phyloP scores from a whole-genome alignment of 64 coral and sea anemone genomes.

The Actinia equina region DNA sequence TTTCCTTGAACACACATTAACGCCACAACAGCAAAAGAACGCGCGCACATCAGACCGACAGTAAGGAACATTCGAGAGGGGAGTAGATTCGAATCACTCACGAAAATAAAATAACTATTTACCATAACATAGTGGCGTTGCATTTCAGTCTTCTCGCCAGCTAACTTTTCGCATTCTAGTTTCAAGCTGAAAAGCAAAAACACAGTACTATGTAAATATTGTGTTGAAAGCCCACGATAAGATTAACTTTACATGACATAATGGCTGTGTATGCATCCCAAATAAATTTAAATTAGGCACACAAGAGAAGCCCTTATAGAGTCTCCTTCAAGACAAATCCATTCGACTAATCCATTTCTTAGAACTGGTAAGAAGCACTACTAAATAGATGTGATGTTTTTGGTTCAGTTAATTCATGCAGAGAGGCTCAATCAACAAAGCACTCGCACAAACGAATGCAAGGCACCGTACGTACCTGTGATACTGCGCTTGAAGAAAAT shows the following conservation, averaged over 20 bases:
- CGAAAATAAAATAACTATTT: constrained; percentile 20
- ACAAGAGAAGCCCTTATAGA: constrained; percentile 38
- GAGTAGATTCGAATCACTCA: background rate
- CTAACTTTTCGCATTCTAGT: constrained; percentile 99
- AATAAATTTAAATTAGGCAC: constrained; percentile 79
- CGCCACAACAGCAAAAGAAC: constrained; percentile 18
- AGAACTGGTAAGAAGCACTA: constrained; percentile 11
- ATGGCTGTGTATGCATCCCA: constrained; percentile 74
- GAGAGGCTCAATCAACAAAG: constrained; percentile 61
- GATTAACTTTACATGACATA: constrained; percentile 99
- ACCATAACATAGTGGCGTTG: constrained; percentile 99
- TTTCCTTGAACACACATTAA: constrained; percentile 57
- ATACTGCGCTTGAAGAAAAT: constrained; percentile 99
- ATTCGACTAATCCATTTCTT: constrained; percentile 10
- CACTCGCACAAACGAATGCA: constrained; percentile 47
- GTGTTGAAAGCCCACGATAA: constrained; percentile 99
- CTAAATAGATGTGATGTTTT: constrained; percentile 51
- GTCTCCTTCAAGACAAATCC: constrained; percentile 10
- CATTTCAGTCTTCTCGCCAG: constrained; percentile 99
- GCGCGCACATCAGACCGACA: constrained; percentile 8
- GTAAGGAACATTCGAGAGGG: constrained; percentile 3
- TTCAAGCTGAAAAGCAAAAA: constrained; percentile 99
- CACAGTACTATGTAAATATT: constrained; percentile 95
- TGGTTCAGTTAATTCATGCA: constrained; percentile 94
- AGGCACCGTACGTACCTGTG: constrained; percentile 92